phyloP scores from a whole-genome alignment of 2,797 vertebrate species.

The Malurus splendens region DNA sequence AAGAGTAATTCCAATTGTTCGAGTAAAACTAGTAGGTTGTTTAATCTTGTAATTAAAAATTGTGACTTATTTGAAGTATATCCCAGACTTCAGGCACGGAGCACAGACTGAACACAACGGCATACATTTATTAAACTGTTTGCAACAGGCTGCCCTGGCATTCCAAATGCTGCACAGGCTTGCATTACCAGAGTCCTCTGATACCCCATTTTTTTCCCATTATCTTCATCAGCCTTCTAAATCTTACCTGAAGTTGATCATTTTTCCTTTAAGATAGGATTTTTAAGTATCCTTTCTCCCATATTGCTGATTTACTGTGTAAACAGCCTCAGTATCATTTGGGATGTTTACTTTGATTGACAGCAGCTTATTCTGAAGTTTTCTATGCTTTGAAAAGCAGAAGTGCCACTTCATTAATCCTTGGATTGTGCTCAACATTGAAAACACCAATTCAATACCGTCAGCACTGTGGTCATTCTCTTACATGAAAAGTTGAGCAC shows the following conservation, averaged over 20 bases:
- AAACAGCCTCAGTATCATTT: neutral
- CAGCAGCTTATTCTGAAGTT: neutral
- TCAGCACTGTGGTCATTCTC: neutral
- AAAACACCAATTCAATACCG: neutral
- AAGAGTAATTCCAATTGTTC: neutral
- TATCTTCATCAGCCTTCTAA: neutral
- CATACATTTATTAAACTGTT: neutral
- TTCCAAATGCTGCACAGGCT: neutral
- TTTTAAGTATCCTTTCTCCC: neutral
- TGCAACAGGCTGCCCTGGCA: neutral
- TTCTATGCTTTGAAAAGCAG: neutral
- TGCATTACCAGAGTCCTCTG: neutral
- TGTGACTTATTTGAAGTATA: neutral
- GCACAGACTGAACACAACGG: neutral
- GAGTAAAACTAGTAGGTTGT: neutral
- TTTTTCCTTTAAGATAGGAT: neutral
- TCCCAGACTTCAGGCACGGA: neutral
- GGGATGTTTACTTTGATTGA: neutral
- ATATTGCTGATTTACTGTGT: neutral
- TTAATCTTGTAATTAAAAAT: neutral
- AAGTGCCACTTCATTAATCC: neutral
- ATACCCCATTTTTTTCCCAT: neutral
- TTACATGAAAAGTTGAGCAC: neutral
- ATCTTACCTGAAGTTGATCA: neutral
- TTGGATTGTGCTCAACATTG: neutral